Percentiles rank a stretch among this genome's conserved stretches.
Conservation (phyloP, 1,140 invertebrate genomes). For the Drosophila equinoxialis region DNA sequence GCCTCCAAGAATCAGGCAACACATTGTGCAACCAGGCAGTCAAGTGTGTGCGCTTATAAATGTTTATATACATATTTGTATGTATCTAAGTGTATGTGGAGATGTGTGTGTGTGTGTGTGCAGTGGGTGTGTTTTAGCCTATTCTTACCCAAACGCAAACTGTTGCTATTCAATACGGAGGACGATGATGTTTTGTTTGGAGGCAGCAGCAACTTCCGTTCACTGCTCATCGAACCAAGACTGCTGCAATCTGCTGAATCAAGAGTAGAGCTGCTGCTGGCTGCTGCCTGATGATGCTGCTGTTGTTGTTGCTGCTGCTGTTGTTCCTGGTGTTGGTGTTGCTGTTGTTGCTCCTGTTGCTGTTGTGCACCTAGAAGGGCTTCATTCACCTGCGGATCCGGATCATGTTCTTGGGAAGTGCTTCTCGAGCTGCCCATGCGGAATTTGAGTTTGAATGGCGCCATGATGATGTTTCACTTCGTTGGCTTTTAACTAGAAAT, state of each 20-base stretch:
- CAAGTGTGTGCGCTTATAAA: constrained; percentile 25
- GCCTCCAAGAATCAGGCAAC: constrained; percentile 11
- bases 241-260: constrained; percentile 79
- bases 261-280: constrained; percentile 79
- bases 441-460: constrained; percentile 82
- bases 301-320: constrained; percentile 59
- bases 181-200: constrained; percentile 40
- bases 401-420: constrained; percentile 82
- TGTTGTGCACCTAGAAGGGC: constrained; percentile 67
- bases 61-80: not conserved
- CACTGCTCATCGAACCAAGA: constrained; percentile 74
- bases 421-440: constrained; percentile 82
- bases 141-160: constrained; percentile 78
- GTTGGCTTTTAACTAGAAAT: constrained; percentile 16
- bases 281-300: constrained; percentile 45
- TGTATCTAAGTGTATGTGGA: constrained; percentile 9
- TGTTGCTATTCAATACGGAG: constrained; percentile 58
- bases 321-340: constrained; percentile 36
- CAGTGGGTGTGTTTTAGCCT: constrained; percentile 11
- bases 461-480: constrained; percentile 58
- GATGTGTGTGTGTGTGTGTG: constrained; percentile 11
- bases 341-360: constrained; percentile 38
- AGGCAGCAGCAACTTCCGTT: constrained; percentile 73
- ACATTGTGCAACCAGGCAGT: constrained; percentile 9
- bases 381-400: constrained; percentile 79